phyloP scores from a whole-genome alignment of 2,113 vertebrate species.

The Plotosus lineatus region DNA sequence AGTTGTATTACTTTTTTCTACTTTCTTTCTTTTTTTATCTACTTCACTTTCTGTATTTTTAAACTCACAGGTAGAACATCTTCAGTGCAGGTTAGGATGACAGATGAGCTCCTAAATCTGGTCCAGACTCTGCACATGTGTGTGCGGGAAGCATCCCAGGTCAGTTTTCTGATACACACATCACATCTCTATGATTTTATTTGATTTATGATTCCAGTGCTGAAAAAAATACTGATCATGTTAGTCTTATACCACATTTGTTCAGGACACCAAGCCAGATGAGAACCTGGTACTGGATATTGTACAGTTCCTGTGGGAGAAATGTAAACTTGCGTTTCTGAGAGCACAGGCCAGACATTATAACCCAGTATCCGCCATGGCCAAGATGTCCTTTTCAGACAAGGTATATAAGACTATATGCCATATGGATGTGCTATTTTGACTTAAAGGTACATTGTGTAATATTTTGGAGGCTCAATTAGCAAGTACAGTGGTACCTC shows the following conservation, averaged over 20 bases:
- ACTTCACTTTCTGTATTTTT: background rate
- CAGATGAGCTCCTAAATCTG: constrained; percentile 71
- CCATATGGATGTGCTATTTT: background rate
- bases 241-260: background rate
- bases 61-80: constrained; percentile 51
- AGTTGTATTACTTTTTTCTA: too few relatives aligned
- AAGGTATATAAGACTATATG: constrained; percentile 63
- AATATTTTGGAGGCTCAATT: too few relatives aligned
- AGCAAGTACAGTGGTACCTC: too few relatives aligned
- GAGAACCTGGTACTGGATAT: constrained; percentile 78
- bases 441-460: background rate
- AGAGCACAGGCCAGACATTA: constrained; percentile 59
- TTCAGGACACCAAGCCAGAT: constrained; percentile 77
- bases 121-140: constrained; percentile 73
- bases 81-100: constrained; percentile 46
- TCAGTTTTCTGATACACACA: constrained; percentile 60
- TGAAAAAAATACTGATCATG: background rate
- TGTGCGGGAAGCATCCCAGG: constrained; percentile 72
- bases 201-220: background rate
- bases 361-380: constrained; percentile 62
- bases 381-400: constrained; percentile 69
- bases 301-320: constrained; percentile 82
- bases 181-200: background rate
- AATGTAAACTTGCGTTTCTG: constrained; percentile 76
- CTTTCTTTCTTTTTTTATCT: too few relatives aligned